Base-by-base conservation (phyloP, 1,140 invertebrate genomes). In the Trichoplusia ni region DNA sequence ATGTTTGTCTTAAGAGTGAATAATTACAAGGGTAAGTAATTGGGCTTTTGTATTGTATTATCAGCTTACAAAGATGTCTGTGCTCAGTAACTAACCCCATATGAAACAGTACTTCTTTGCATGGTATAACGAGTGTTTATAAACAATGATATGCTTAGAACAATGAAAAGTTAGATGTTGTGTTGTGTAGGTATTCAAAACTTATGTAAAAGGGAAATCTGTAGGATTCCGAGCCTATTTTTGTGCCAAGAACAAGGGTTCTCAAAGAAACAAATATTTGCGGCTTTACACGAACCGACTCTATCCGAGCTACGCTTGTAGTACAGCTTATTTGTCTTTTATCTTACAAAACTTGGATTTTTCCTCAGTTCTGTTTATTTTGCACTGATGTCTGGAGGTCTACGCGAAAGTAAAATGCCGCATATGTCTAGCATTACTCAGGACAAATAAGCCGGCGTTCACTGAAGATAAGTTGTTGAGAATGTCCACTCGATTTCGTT, bases 251-350 rank as follows among this genome's bases (percentile, higher is more conserved):
- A 69, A 44, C 47, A 64, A 72, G 66, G 67, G 67, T 72, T 67
- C 69, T 78, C 69, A 72, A 72, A 69, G 70, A 72, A 76, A 69
- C 73, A 77, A 82, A 82, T 80, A 79, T 82, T 78, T 82, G 72
- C 63, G 69, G 73, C 59, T 71, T 73, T 78, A 54, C 70, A 42
- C 61, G 63, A 65, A 51, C 60, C 71, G 51, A 21, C 54, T 54
- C 51, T 60, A 61, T 66, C 38, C 42, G 29, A 60, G 37, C 38
- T 58, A 27, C 38, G 56, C 38, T 61, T 61, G 67, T 67, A 53
- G 31, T 35, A 54, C 31, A 54, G 33, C 21, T 54, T 54, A 54
- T 54, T 54, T 54, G 35, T 54, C 35, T 72, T 75, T 67, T 69
- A 75, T 75, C 69, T 75, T 65, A 58, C 46, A 46, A 53, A n/a